Conservation (phyloP, 2,888 invertebrate species). For the Cryptosula pallasiana region DNA sequence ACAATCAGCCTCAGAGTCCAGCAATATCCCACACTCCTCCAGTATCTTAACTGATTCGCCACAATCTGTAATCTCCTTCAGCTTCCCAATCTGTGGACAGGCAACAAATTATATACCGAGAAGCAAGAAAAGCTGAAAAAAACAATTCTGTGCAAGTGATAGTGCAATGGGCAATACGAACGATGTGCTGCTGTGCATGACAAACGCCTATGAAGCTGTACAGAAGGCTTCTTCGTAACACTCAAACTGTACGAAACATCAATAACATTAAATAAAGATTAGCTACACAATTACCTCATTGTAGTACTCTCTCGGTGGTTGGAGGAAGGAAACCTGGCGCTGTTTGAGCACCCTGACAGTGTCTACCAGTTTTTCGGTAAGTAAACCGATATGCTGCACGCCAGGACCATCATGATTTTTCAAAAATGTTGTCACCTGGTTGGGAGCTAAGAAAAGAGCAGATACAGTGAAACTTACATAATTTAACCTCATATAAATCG, state of each 20-base stretch:
- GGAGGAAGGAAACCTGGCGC: constrained; percentile 50
- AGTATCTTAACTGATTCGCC: constrained; percentile 46
- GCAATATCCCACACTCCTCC: constrained; percentile 47
- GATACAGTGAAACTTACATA: no score
- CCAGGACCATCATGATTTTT: constrained; percentile 53
- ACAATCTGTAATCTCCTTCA: constrained; percentile 44
- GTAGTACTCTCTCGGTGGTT: constrained; percentile 54
- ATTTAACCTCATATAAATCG: no score
- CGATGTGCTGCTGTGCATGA: no score
- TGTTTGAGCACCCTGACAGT: constrained; percentile 42
- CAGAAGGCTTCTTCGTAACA: no score
- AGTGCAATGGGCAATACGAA: no score
- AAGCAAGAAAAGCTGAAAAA: no score
- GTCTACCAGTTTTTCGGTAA: constrained; percentile 45
- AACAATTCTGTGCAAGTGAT: no score
- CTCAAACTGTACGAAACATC: no score
- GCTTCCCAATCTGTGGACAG: constrained; percentile 45
- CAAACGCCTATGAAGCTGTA: no score
- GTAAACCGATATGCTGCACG: constrained; percentile 55
- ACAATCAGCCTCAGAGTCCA: constrained; percentile 49
- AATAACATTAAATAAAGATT: no score
- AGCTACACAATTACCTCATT: constrained; percentile 51
- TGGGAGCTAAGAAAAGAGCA: constrained; percentile 40
- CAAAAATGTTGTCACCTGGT: constrained; percentile 55
- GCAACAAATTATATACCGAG: no score